Base-by-base conservation (phyloP, 2,888 invertebrate species). In the Synergus umbraculus region DNA sequence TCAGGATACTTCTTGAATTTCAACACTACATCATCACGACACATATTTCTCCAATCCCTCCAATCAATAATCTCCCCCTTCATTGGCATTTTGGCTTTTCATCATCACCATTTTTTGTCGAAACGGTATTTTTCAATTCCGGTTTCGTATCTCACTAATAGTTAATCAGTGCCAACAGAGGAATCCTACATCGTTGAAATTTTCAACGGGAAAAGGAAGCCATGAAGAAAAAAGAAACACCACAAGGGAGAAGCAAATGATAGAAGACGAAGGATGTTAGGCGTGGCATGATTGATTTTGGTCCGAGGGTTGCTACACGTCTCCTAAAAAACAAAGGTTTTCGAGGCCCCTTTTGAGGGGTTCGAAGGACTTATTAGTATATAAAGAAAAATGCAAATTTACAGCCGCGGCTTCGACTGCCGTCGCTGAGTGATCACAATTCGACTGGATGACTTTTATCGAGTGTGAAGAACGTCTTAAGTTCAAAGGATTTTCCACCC, bases 231-330 rank as follows among this genome's bases (percentile, higher is more conserved):
- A 65, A 15, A 66, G 43, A 49, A 18, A 63, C 66, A 76, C 43
- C 77, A 63, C 13, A 49, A 78, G 29, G 66, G 78, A 81, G 66
- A 78, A 69, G 43, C 8, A 60, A 37, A n/a, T 54, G 12, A n/a
- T 29, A 81, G 81, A 83, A 81, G 82, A 84, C 77, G 49, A 76
- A 82, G 65, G 66, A 85, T 63, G 84, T 84, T 85, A 86, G 82
- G 82, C 83, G 81, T 86, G 90, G 90, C 90, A 91, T 89, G 89
- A 89, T 88, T 85, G 79, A 87, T 78, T 85, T 85, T 83, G 90
- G 90, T 90, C 90, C 89, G 88, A 90, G 92, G 90, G 92, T 86
- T 89, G 92, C 92, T 92, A 92, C 92, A 92, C 92, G 85, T 86
- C 81, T 83, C 83, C 82, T 76, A 84, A 64, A 76, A 79, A 79